phyloP scores from a whole-genome alignment of 2,113 vertebrate species.

The Vulpes lagopus region DNA sequence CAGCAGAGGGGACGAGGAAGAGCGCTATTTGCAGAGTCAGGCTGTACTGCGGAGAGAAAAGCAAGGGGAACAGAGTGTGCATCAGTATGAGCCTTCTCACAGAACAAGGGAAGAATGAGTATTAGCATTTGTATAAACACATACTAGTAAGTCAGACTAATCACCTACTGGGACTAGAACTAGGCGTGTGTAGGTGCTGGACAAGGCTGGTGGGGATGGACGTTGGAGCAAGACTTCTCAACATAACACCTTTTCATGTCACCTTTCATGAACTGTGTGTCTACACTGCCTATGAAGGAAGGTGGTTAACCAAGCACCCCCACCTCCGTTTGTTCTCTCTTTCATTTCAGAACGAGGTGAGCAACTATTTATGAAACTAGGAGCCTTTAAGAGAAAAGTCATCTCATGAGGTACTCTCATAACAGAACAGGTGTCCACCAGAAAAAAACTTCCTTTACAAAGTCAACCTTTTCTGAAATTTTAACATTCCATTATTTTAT shows the following conservation, averaged over 20 bases:
- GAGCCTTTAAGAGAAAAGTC: background rate
- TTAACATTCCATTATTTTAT: background rate
- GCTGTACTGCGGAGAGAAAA: background rate
- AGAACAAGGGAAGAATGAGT: background rate
- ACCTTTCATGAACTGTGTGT: background rate
- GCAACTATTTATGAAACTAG: background rate
- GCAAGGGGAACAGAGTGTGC: rapidly evolving
- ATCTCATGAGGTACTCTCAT: background rate
- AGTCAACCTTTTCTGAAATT: background rate
- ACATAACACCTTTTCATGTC: background rate
- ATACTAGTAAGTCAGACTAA: background rate
- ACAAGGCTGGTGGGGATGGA: background rate
- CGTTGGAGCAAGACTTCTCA: background rate
- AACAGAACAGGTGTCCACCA: background rate
- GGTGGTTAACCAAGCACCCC: background rate
- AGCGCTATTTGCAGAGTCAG: rapidly evolving
- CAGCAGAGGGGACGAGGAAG: rapidly evolving
- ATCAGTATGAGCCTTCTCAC: rapidly evolving
- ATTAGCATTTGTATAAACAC: background rate
- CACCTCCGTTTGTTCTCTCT: background rate
- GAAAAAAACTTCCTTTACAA: background rate
- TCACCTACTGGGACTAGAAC: background rate
- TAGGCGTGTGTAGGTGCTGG: rapidly evolving
- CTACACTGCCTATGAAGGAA: background rate
- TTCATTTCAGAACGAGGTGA: background rate